Evolutionary conservation across 2,888 invertebrate species (phyloP), one percentile per base, ranked within the genome.

Genomic region (Cetonia aurata): DNA sequence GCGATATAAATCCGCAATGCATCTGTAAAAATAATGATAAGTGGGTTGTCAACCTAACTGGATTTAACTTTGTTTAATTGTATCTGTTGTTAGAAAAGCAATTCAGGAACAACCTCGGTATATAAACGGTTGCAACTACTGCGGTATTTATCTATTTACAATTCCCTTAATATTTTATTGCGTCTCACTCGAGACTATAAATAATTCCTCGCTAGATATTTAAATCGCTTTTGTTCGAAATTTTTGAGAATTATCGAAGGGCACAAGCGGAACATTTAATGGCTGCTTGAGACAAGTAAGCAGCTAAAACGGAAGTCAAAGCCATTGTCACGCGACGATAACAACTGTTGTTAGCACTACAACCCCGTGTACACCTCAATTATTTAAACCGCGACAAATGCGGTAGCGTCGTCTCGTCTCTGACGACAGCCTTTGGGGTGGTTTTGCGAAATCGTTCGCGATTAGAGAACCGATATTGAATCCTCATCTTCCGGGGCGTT

Each of bases 321-420:
- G 15, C 48, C 48, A 48, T 48, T 48, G 15, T 48, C 48, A 48
- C 48, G 48, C 48, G 48, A 48, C 48, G 13, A 48, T 48, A 48
- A 48, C 48, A 13, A 17, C 48, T 17, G 48, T n/a, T 48, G 48
- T 48, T 48, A 48, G 48, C 37, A 8, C 37, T 37, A 8, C 37
- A 37, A 8, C 37, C 9, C 37, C 1, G 9, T n/a, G 1, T 48
- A 48, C 48, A 48, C 37, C 8, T 48, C 17, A 48, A n/a, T 6
- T 15, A 48, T 17, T 13, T 15, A 48, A 48, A 17, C 13, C 17
- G 17, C 48, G 48, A 48, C 48, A 48, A 48, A 48, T 48, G 12
- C 48, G 48, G 4, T 1, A n/a, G 15, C 1, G 48, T 48, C 3
- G 48, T n/a, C n/a, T n/a, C 37, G 37, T 6, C 37, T 37, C 4